Evolutionary conservation across 2,113 vertebrate genomes (phyloP), one percentile per base, ranked within the genome.

Genomic region (Eublepharis macularius): DNA sequence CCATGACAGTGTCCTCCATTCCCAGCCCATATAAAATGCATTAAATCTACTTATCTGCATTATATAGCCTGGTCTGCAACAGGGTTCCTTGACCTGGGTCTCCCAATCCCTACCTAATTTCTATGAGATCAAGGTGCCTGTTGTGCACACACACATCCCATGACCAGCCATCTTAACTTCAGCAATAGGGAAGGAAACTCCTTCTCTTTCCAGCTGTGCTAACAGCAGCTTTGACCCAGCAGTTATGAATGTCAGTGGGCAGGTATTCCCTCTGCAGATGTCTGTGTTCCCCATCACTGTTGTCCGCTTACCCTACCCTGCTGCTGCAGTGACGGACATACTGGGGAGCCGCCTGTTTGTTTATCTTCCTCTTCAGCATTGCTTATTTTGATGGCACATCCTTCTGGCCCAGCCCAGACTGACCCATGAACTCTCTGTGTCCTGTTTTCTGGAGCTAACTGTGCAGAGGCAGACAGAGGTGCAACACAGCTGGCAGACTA

Each of bases 371-470:
- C 91, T 96, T 92, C 69, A 12, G 88, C 65, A 32, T 91, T 95
- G 96, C 94, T 96, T 97, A 93, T 97, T 97, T 96, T 97, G 90
- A 96, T 96, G 95, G 96, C 84, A 96, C 93, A 96, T 97, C 96
- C 96, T 96, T 93, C 92, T 92, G 90, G 45, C 82, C 86, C 88
- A 89, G 95, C 93, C 92, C 81, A 89, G 88, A 89, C 90, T 95
- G 94, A 96, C 95, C 95, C 88, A 10, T 95, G 95, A 96, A 95
- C 95, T 88, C 90, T 75, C 90, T 51, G 60, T 93, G 94, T 97
- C 96, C 97, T 97, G 96, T 97, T 96, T 97, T 95, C 89, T 45
- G 94, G 91, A 93, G 90, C 91, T 86, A 9, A 84, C 39, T 26
- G 89, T 68, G 76, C 84, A 91, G 90, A 45, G 45, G 57, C 7